phyloP scores from a whole-genome alignment of 2,797 vertebrate species.

The Periophthalmus magnuspinnatus region DNA sequence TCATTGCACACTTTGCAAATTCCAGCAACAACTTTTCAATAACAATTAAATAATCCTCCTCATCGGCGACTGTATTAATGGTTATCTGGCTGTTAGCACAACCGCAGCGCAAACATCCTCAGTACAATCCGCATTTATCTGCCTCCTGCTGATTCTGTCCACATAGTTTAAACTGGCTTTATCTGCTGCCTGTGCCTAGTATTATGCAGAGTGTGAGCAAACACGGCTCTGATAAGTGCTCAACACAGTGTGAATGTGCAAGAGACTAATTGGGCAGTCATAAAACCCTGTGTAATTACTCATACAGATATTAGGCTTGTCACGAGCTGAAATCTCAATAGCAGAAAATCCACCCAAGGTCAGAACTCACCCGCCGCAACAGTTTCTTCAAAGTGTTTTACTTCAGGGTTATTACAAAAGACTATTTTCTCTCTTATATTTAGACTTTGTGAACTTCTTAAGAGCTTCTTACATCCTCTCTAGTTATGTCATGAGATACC shows the following conservation, averaged over 20 bases:
- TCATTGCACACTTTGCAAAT: conserved; percentile 30
- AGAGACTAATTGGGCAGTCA: conserved; percentile 63
- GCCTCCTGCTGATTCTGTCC: conserved; percentile 48
- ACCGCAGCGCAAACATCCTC: conserved; percentile 67
- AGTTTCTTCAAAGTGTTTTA: conserved; percentile 5
- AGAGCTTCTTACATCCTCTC: too few relatives aligned
- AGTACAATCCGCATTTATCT: conserved; percentile 53
- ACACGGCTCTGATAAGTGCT: conserved; percentile 63
- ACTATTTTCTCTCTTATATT: background rate
- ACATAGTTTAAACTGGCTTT: conserved; percentile 48
- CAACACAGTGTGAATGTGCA: conserved; percentile 43
- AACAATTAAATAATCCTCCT: conserved; percentile 57
- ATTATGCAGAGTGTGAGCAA: conserved; percentile 61
- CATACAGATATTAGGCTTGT: conserved; percentile 48
- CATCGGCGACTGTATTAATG: conserved; percentile 51
- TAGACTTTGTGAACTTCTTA: background rate
- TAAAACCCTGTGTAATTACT: conserved; percentile 65
- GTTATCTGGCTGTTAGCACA: conserved; percentile 63
- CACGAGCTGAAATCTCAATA: conserved; percentile 39
- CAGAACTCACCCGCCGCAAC: conserved; percentile 21
- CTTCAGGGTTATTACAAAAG: background rate
- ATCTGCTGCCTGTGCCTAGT: conserved; percentile 26
- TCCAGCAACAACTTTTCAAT: conserved; percentile 62
- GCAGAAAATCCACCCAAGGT: conserved; percentile 57
- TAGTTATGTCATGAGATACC: too few relatives aligned